Evolutionary conservation across 2,888 invertebrate species (phyloP), one percentile per base, ranked within the genome.

Genomic region (Polia nebulosa): DNA sequence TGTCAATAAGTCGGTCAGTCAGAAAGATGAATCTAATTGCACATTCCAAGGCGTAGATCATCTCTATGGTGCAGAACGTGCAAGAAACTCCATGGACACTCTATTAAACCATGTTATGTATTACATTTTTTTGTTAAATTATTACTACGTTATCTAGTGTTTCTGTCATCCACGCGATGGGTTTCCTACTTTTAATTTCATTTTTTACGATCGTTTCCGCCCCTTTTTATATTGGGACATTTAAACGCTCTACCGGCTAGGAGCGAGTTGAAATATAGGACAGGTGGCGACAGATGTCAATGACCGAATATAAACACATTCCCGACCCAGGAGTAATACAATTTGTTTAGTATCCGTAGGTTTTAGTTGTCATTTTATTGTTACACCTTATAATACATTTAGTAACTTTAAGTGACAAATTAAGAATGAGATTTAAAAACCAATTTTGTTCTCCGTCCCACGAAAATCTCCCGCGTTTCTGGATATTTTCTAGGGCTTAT

Each of bases 131-230:
- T n/a, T n/a, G n/a, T n/a, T n/a, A n/a, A n/a, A n/a, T n/a, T n/a
- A n/a, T n/a, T n/a, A n/a, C n/a, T n/a, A n/a, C n/a, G n/a, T n/a
- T n/a, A 41, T 8, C 39, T n/a, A 41, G 39, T 41, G 6, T 47
- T 20, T 29, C 39, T 41, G 1, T 65, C 13, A 29, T 63, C 47
- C 20, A 47, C 32, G 17, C 32, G 68, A 49, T 52, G 29, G 15
- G 36, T 11, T 72, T 68, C 34, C 53, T 49, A 20, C 13, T 53
- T 63, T 63, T 53, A 53, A 45, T 56, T 52, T 75, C 0, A 20
- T 29, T 59, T 58, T 66, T 68, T 51, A 72, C 20, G 58, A 20
- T 20, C 68, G 58, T 72, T 76, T 72, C 76, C 76, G 76, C 44
- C 72, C 69, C 47, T 76, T 58, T 72, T 69, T 73, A 51, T 61